Percentiles rank a stretch among this genome's conserved stretches.
Evolutionary conservation across 2,888 invertebrate species (phyloP).

Genomic region (Drosophila merina): DNA sequence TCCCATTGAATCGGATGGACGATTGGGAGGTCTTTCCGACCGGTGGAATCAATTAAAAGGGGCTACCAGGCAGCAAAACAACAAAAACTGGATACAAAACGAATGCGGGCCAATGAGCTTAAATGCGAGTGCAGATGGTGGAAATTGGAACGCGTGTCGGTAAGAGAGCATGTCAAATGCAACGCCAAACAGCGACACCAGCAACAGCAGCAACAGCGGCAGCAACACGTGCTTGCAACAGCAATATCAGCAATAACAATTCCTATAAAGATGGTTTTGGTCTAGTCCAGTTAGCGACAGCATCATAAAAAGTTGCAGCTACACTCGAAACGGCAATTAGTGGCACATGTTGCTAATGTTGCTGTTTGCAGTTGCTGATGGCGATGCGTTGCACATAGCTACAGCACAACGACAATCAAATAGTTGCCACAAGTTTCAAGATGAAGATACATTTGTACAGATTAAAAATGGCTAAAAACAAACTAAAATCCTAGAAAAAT

Average conservation of each 20-base stretch:
- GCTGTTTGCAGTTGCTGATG: slow-evolving; percentile 6
- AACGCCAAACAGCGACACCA: slow-evolving; percentile 7
- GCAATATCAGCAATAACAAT: slow-evolving; percentile 21
- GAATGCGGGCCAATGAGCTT: slow-evolving; percentile 51
- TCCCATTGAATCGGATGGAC: slow-evolving; percentile 41
- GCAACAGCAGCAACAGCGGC: not conserved
- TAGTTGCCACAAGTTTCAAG: not conserved
- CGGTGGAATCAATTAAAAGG: slow-evolving; percentile 70
- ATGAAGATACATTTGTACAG: too few relatives aligned
- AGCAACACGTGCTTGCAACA: slow-evolving; percentile 5
- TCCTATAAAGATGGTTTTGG: slow-evolving; percentile 17
- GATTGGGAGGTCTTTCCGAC: slow-evolving; percentile 54
- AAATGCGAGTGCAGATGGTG: slow-evolving; percentile 19
- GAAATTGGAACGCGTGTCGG: slow-evolving; percentile 32
- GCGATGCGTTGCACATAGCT: not conserved
- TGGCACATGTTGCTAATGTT: slow-evolving; percentile 59
- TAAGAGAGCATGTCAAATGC: slow-evolving; percentile 23
- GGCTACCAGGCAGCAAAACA: slow-evolving; percentile 23
- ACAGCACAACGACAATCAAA: slow-evolving; percentile 5
- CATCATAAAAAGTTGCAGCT: slow-evolving; percentile 50
- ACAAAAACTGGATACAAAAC: slow-evolving; percentile 9
- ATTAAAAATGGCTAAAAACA: too few relatives aligned
- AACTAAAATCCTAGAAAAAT: too few relatives aligned
- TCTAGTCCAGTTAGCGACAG: slow-evolving; percentile 28
- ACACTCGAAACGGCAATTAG: slow-evolving; percentile 58